Percentiles rank a stretch among this genome's conserved stretches.
These are phyloP conservation scores for Neostethus bicornis DNA, from an alignment of 2,797 vertebrate species.

Conservation along the genomic window DNA sequence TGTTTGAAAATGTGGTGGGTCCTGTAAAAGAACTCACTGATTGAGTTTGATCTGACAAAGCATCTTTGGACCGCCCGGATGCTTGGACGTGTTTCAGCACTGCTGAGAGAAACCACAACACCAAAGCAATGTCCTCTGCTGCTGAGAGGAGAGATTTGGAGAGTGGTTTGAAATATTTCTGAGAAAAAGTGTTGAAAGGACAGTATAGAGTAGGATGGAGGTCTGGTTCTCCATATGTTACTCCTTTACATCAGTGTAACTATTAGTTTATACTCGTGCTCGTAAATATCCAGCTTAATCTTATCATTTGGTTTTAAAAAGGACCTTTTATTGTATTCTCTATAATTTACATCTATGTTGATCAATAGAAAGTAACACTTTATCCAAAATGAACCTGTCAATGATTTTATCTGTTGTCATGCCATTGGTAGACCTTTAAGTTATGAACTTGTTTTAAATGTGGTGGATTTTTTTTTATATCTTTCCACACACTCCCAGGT, in stretches of 20 bases:
- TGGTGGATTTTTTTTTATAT: background rate
- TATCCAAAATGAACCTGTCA: background rate
- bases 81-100: conserved; percentile 82
- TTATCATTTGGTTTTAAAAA: background rate
- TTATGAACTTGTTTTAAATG: background rate
- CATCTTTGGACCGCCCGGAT: conserved; percentile 83
- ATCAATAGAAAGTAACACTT: background rate
- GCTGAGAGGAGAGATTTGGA: conserved; percentile 42
- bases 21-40: conserved; percentile 82
- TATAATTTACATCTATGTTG: background rate
- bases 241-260: background rate
- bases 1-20: conserved; percentile 82
- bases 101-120: conserved; percentile 76
- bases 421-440: background rate
- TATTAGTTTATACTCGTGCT: background rate
- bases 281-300: background rate
- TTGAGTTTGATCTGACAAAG: conserved; percentile 85
- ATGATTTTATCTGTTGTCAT: background rate
- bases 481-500: background rate
- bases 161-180: conserved; percentile 4
- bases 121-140: conserved; percentile 56
- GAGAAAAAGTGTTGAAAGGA: conserved; percentile 3
- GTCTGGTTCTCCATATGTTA: background rate
- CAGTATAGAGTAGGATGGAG: background rate
- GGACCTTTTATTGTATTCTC: background rate